phyloP scores from a whole-genome alignment of 2,888 invertebrate genomes.

The Hymenopus coronatus region DNA sequence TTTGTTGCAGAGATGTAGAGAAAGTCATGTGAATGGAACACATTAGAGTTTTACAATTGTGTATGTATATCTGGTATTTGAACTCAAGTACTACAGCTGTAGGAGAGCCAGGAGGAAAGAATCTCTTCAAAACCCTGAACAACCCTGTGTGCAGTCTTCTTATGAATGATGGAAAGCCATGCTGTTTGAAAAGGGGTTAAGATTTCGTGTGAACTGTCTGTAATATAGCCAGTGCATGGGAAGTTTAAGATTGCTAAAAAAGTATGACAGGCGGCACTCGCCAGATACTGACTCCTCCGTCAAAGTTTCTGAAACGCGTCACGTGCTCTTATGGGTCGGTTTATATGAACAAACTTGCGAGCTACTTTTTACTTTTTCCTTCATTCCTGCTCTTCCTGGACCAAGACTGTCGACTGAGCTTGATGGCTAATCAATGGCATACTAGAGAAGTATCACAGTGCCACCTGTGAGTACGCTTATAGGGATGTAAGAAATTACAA shows the following conservation, averaged over 20 bases:
- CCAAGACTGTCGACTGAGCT: neutral
- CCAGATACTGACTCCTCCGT: neutral
- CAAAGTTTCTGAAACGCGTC: neutral
- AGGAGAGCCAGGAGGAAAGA: too few relatives aligned
- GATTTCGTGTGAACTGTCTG: neutral
- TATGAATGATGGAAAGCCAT: too few relatives aligned
- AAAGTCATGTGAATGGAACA: too few relatives aligned
- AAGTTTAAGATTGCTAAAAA: conserved; percentile 5
- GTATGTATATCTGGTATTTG: too few relatives aligned
- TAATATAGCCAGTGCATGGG: neutral
- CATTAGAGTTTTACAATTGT: too few relatives aligned
- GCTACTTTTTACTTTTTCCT: neutral
- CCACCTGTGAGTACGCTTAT: too few relatives aligned
- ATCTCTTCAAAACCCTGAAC: too few relatives aligned
- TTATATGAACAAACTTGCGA: conserved; percentile 27
- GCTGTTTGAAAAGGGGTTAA: neutral
- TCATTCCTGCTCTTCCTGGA: neutral
- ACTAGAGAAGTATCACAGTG: neutral
- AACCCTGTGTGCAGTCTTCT: too few relatives aligned
- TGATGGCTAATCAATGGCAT: conserved; percentile 16
- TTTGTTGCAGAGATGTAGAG: too few relatives aligned
- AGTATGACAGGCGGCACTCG: conserved; percentile 3
- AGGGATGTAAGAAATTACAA: too few relatives aligned
- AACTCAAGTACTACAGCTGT: too few relatives aligned
- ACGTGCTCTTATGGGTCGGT: neutral